Evolutionary conservation across 2,888 invertebrate species (phyloP), one percentile per base, ranked within the genome.

Genomic region (Eugnorisma glareosa): DNA sequence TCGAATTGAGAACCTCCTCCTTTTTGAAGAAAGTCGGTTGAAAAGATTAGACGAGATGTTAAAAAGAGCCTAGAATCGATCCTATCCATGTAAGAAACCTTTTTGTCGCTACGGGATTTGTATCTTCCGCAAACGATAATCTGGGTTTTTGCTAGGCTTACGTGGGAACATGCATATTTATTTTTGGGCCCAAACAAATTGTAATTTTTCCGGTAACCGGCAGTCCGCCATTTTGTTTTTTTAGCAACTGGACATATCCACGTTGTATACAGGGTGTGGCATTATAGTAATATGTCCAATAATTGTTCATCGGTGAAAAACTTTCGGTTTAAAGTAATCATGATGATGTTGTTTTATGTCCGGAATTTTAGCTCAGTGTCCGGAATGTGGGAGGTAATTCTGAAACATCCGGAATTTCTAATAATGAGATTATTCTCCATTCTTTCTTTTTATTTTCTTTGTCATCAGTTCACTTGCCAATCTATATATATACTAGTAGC

Each of bases 81-180:
- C 37, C n/a, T 61, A 31, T 40, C 48, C 31, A 21, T 40, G 15
- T n/a, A 43, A 43, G 43, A 64, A 63, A 64, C 48, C 61, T 51
- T 75, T 76, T 76, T 63, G 21, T 61, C 31, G 48, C 31, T 15
- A 31, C 31, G 21, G 40, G 24, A 43, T 76, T 63, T 76, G 15
- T 63, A 51, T 43, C 5, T 43, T 51, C n/a, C 35, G 43, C 43
- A 24, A 77, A 63, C 75, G 4, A 40, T 63, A 51, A 75, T 31
- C 43, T 28, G 8, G 31, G 48, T 1, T 74, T 59, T 40, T 18
- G 18, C 3, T 18, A 28, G 1, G 31, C 48, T 75, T 61, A 51
- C n/a, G 6, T 40, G 8, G 21, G n/a, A n/a, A 57, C n/a, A 48
- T 48, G 61, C 35, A 40, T 61, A 48, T 40, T 45, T 54, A 24